A percentile compares a stretch with the other conserved stretches of the same genome.
phyloP scores from a whole-genome alignment of 2,113 vertebrate genomes.

The Gnathonemus longibarbis region DNA sequence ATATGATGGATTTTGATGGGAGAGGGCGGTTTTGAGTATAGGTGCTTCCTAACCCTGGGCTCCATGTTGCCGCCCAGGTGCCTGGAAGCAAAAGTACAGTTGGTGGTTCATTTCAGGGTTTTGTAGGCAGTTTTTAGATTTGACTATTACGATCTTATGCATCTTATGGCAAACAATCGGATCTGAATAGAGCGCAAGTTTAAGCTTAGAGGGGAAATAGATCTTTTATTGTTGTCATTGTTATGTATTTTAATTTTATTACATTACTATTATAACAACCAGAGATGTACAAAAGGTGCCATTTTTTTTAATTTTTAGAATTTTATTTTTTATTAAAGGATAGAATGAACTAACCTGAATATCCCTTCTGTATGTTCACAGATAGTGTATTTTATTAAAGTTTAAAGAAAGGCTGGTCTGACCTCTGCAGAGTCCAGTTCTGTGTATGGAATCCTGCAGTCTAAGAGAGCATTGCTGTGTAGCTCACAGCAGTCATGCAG shows the following conservation, averaged over 20 bases:
- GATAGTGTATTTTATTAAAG: slow-evolving; percentile 30
- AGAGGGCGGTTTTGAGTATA: not conserved
- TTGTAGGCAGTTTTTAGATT: not conserved
- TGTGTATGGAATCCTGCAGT: slow-evolving; percentile 11
- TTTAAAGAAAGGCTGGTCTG: slow-evolving; percentile 5
- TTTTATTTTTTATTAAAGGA: slow-evolving; percentile 21
- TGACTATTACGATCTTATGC: not conserved
- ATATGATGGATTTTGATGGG: slow-evolving; percentile 5
- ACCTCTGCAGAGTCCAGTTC: not conserved
- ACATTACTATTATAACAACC: slow-evolving; percentile 19
- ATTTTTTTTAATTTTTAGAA: slow-evolving; percentile 23
- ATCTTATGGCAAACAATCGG: not conserved
- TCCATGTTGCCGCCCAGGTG: not conserved
- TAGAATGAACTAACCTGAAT: slow-evolving; percentile 27
- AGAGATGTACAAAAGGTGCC: slow-evolving; percentile 23
- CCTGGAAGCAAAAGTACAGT: not conserved
- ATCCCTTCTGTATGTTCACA: slow-evolving; percentile 30
- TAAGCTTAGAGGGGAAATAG: not conserved
- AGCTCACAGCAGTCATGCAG: not conserved
- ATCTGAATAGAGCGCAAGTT: not conserved
- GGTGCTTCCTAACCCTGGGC: not conserved
- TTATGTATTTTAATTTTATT: slow-evolving; percentile 17
- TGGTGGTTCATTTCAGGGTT: slow-evolving; percentile 11
- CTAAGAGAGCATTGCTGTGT: not conserved
- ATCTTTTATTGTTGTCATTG: slow-evolving; percentile 17